These are phyloP conservation scores for Thinocorus orbignyianus DNA, from an alignment of 2,113 vertebrate genomes.

Conservation along the genomic window DNA sequence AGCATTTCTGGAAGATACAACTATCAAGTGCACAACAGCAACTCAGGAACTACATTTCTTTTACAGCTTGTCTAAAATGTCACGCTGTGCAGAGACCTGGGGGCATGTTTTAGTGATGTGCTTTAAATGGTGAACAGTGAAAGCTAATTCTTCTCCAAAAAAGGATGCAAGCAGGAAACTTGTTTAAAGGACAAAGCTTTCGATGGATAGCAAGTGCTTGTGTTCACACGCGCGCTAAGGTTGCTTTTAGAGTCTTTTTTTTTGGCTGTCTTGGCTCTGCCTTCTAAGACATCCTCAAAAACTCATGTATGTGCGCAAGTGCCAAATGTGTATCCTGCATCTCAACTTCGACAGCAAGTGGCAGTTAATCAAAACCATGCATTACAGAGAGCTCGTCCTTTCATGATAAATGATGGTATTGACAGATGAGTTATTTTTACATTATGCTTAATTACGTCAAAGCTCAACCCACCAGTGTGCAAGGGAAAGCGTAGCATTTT, in stretches of 20 bases:
- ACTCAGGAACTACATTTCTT: slow-evolving; percentile 11
- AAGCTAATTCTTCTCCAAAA: slow-evolving; percentile 34
- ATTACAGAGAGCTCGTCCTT: background rate
- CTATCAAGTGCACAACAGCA: background rate
- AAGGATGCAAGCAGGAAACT: slow-evolving; percentile 8
- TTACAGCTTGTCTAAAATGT: slow-evolving; percentile 34
- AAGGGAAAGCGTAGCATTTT: background rate
- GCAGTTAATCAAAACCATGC: slow-evolving; percentile 41
- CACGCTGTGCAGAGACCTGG: background rate
- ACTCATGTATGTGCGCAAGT: background rate
- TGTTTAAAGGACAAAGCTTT: slow-evolving; percentile 24
- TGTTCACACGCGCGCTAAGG: background rate
- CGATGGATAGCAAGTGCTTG: background rate
- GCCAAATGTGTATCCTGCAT: background rate
- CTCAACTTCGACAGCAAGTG: background rate
- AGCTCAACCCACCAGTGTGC: background rate
- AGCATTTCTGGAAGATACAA: background rate
- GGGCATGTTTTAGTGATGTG: slow-evolving; percentile 8
- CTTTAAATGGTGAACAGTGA: background rate
- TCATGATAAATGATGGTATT: background rate
- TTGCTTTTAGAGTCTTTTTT: background rate
- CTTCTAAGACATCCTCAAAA: background rate
- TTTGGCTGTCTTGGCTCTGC: background rate
- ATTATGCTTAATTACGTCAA: background rate
- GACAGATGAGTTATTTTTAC: slow-evolving; percentile 11